Conservation (phyloP, 2,113 vertebrate genomes). For the Pithys albifrons region DNA sequence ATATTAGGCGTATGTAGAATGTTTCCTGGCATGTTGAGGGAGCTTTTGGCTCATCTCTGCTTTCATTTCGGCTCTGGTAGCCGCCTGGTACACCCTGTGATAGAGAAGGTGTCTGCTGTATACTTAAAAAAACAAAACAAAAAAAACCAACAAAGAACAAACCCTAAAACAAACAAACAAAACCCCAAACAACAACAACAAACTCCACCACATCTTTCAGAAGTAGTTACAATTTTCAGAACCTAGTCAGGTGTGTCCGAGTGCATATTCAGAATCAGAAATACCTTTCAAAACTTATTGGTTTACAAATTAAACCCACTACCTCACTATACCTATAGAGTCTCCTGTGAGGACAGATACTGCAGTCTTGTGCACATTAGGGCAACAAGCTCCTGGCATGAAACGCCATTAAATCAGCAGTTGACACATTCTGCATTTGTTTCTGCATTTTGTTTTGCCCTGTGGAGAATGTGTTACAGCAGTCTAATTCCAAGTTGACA, state of each 20-base stretch:
- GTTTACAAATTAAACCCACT: neutral
- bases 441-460: conserved; percentile 63
- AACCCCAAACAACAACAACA: neutral
- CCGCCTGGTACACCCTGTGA: neutral
- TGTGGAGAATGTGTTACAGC: conserved; percentile 62
- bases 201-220: neutral
- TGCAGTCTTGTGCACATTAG: rapidly evolving
- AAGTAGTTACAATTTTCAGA: neutral
- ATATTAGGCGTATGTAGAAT: neutral
- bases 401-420: conserved; percentile 53
- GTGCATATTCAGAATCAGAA: neutral
- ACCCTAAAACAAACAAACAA: neutral
- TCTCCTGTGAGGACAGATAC: neutral
- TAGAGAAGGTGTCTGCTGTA: neutral
- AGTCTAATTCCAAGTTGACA: conserved; percentile 57
- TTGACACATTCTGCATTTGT: conserved; percentile 62
- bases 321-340: rapidly evolving
- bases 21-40: neutral
- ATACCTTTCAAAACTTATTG: neutral
- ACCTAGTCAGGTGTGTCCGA: neutral
- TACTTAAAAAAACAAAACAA: neutral
- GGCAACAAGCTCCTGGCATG: conserved; percentile 49
- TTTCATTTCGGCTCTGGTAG: neutral
- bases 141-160: neutral
- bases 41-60: neutral